These are phyloP conservation scores for Drosophila anomalipes DNA, from an alignment of 2,888 invertebrate species.

Conservation along the genomic window DNA sequence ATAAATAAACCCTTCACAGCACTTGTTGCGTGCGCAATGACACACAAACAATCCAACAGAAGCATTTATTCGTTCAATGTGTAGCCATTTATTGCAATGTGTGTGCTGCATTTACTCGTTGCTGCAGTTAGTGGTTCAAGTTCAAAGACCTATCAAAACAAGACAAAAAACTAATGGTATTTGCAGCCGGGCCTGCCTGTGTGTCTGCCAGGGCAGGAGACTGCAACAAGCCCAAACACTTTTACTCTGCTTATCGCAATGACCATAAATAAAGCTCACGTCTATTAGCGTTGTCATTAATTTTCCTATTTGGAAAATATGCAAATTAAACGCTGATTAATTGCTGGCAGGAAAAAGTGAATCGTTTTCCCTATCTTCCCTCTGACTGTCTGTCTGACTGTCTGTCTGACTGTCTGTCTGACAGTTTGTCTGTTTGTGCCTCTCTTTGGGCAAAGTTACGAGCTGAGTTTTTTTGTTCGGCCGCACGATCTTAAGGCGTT, in stretches of 20 bases:
- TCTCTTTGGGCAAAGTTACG: constrained; percentile 2
- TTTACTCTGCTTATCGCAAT: constrained; percentile 72
- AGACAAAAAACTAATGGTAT: constrained; percentile 34
- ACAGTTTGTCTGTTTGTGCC: too few species aligned
- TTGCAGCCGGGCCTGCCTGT: neutral
- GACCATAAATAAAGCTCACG: constrained; percentile 70
- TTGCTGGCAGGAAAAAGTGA: constrained; percentile 56
- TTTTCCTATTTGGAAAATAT: constrained; percentile 67
- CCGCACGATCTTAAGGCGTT: constrained; percentile 58
- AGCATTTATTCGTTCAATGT: neutral
- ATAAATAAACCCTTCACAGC: neutral
- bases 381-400: neutral
- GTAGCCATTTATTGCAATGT: neutral
- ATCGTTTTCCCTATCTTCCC: constrained; percentile 53
- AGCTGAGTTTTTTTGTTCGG: constrained; percentile 26
- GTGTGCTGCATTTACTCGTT: constrained; percentile 11
- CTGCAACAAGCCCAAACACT: constrained; percentile 51
- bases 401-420: neutral
- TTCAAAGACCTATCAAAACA: constrained; percentile 50
- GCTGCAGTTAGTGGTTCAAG: constrained; percentile 24
- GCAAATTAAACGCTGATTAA: constrained; percentile 70
- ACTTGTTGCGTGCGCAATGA: neutral
- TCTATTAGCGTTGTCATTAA: constrained; percentile 59
- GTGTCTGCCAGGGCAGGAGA: constrained; percentile 1
- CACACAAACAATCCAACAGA: neutral